A percentile compares a stretch with the other conserved stretches of the same genome.
Evolutionary conservation across 2,113 vertebrate species (phyloP).

Genomic region (Desmodus rotundus): DNA sequence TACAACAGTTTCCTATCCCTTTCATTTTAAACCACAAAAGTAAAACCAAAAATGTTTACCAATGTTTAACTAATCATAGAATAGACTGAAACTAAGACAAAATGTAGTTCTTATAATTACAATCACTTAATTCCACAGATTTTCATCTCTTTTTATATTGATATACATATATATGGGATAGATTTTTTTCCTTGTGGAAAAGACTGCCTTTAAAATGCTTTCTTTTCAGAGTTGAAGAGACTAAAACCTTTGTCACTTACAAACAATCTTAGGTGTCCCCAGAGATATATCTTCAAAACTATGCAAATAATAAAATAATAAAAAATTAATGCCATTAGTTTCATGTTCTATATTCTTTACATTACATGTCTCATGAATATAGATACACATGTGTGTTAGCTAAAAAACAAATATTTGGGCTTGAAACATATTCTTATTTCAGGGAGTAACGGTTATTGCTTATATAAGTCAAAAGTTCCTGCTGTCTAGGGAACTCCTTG

Average conservation of each 20-base stretch:
- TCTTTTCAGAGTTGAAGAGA: neutral
- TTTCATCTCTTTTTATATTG: neutral
- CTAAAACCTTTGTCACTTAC: neutral
- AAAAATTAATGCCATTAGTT: neutral
- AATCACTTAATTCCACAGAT: neutral
- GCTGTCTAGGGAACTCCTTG: neutral
- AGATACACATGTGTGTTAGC: neutral
- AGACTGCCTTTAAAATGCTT: neutral
- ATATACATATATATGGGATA: neutral
- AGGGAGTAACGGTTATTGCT: neutral
- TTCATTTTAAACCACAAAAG: neutral
- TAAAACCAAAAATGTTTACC: constrained; percentile 36
- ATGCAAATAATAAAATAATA: constrained; percentile 9
- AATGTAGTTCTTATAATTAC: neutral
- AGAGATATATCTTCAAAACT: neutral
- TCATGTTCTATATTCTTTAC: neutral
- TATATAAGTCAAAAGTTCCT: neutral
- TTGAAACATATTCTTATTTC: neutral
- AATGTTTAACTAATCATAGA: neutral
- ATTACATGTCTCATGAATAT: neutral
- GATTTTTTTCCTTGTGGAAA: neutral
- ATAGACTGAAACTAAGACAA: constrained; percentile 2
- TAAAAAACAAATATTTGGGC: neutral
- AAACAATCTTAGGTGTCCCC: neutral
- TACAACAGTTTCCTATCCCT: neutral